Evolutionary conservation across 2,797 vertebrate species (phyloP).

Genomic region (Myiotriccus ornatus): DNA sequence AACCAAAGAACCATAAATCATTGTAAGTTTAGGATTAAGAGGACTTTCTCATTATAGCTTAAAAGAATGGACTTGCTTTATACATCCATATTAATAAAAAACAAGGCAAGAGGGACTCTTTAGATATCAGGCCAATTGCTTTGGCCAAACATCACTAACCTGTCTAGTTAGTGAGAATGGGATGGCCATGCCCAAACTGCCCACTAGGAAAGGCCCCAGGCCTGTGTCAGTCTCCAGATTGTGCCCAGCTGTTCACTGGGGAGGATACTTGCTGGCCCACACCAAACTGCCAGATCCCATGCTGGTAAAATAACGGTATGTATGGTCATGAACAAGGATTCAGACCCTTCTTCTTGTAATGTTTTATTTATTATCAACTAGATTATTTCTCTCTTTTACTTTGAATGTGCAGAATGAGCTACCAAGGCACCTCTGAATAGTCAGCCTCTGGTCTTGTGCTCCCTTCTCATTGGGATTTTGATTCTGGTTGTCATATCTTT

Average conservation of each 20-base stretch:
- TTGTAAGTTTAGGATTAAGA: neutral
- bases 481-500: neutral
- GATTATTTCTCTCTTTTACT: neutral
- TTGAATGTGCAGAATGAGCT: neutral
- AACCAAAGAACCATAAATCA: neutral
- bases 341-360: neutral
- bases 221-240: neutral
- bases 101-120: neutral
- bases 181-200: neutral
- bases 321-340: neutral
- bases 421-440: neutral
- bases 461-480: neutral
- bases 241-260: neutral
- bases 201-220: neutral
- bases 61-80: neutral
- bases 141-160: neutral
- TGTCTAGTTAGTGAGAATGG: neutral
- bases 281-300: neutral
- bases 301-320: fast-evolving
- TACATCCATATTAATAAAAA: neutral
- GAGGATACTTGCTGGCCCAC: neutral
- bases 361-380: neutral
- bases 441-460: neutral
- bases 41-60: neutral
- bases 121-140: neutral